phyloP scores from a whole-genome alignment of 1,140 invertebrate species.

The Ostrea edulis region DNA sequence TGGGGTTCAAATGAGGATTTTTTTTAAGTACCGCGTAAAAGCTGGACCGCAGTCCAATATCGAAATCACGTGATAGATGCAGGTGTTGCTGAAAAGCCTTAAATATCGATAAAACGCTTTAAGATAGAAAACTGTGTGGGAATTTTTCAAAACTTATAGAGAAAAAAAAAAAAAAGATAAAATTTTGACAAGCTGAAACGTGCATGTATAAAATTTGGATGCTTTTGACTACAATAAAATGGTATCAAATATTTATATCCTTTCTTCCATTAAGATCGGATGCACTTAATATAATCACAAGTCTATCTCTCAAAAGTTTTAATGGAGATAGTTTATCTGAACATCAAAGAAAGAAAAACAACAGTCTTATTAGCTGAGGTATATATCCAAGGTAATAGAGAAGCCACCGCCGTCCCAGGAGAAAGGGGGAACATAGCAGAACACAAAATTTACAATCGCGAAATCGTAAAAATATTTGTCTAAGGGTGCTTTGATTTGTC shows the following conservation, averaged over 20 bases:
- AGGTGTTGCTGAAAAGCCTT: constrained; percentile 2
- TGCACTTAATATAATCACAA: constrained; percentile 21
- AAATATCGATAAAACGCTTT: neutral
- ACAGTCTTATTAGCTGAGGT: constrained; percentile 22
- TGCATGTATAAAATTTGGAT: neutral
- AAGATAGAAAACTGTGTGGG: neutral
- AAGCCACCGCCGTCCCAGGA: neutral
- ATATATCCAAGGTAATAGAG: neutral
- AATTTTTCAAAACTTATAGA: neutral
- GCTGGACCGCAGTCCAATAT: constrained; percentile 3
- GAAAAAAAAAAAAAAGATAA: neutral
- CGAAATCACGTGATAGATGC: constrained; percentile 15
- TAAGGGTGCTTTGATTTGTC: constrained; percentile 26
- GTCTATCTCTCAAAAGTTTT: constrained; percentile 14
- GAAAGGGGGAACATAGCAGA: neutral
- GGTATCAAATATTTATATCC: constrained; percentile 34
- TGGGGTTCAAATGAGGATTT: constrained; percentile 6
- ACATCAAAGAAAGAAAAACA: constrained; percentile 37
- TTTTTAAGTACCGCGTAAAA: neutral
- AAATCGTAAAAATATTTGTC: constrained; percentile 33
- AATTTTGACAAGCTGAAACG: neutral
- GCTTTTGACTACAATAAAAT: constrained; percentile 3
- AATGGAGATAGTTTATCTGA: constrained; percentile 36
- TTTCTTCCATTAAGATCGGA: constrained; percentile 3
- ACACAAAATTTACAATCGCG: constrained; percentile 15